Base-by-base conservation (phyloP, 30 jellyfish, hydroid and myxozoan species). In the Sanderia malayensis region DNA sequence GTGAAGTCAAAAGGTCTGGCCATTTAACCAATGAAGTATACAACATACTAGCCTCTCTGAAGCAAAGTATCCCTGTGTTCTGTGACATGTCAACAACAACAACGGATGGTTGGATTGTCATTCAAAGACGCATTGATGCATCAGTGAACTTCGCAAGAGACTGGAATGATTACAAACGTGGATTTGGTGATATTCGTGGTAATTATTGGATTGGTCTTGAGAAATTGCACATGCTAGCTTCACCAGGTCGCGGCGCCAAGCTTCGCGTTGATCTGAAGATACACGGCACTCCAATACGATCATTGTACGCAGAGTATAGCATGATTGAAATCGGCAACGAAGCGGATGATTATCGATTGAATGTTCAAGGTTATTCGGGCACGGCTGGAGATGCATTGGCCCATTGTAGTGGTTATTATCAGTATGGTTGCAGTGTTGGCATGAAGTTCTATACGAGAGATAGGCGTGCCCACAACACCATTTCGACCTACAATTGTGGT, bases 121-220 rank as follows among this genome's bases (percentile, higher is more conserved):
- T 79, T 46, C 90, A 79, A 29, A 65, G 82, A 31, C 47, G 90
- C 53, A 69, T 46, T 0, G 69, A 66, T 47, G 74, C 15, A 15
- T 0, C 29, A n/a, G 46, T 23, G 31, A 34, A 28, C 44, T 79
- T 79, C 21, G 41, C 52, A 9, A 67, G 78, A 68, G 23, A 13
- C 44, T 79, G 90, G 90, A 28, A 29, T 21, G 83, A 79, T 29
- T 79, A 79, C 53, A 71, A 67, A 37, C 11, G 37, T 0, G 90
- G 90, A 6, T 79, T 79, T 66, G 90, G 90, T 13, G 26, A 33
- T 28, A 2, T 79, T 9, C 1, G 31, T 25, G 70, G 76, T 27
- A 68, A 47, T 34, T 66, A 58, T 55, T 79, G 90, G 90, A 53
- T 79, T 31, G 90, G 90, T 17, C 83, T 79, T 10, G 4, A 24